These are phyloP conservation scores for Silvanus unidentatus DNA, from an alignment of 2,888 invertebrate species.

Conservation along the genomic window DNA sequence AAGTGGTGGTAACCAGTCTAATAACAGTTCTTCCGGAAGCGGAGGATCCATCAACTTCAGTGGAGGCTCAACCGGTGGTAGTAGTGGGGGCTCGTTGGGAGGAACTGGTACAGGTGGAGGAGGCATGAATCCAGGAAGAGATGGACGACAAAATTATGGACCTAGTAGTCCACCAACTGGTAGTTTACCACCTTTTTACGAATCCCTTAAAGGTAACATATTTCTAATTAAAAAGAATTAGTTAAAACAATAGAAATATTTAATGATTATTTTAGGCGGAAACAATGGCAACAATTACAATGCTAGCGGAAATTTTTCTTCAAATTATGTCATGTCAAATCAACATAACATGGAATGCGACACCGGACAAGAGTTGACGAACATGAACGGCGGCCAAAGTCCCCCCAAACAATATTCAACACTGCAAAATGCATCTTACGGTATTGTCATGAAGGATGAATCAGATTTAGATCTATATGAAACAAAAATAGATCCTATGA, in stretches of 20 bases:
- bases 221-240: not conserved
- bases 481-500: conserved; percentile 63
- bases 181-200: conserved; percentile 83
- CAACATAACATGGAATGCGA: conserved; percentile 71
- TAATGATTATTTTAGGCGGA: conserved; percentile 43
- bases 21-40: conserved; percentile 37
- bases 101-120: conserved; percentile 67
- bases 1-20: conserved; percentile 29
- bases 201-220: conserved; percentile 64
- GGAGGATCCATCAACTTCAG: conserved; percentile 27
- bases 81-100: conserved; percentile 48
- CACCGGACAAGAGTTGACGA: conserved; percentile 58
- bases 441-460: conserved; percentile 66
- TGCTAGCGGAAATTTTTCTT: conserved; percentile 58
- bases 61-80: conserved; percentile 27
- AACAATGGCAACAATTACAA: conserved; percentile 65
- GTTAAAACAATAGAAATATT: not conserved
- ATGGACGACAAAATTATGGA: conserved; percentile 79
- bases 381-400: conserved; percentile 46
- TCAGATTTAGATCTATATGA: conserved; percentile 68
- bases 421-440: conserved; percentile 76
- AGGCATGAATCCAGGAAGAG: conserved; percentile 63
- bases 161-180: conserved; percentile 85
- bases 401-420: conserved; percentile 63
- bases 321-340: conserved; percentile 64